A percentile compares a stretch with the other conserved stretches of the same genome.
Conservation (phyloP, 2,113 vertebrate genomes). For the Austrofundulus limnaeus region DNA sequence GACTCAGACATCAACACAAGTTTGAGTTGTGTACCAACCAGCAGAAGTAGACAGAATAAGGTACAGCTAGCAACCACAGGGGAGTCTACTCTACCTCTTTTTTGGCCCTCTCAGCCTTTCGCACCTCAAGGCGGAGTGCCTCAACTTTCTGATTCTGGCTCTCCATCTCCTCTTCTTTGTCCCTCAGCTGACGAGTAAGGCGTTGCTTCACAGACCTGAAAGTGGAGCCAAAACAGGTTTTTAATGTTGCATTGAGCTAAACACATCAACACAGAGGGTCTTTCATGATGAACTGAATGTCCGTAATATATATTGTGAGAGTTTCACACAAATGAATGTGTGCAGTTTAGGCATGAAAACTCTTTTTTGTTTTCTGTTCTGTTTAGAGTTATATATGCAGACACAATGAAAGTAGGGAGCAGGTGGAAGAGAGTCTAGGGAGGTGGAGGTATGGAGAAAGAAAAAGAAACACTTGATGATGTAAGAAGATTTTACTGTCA, state of each 20-base stretch:
- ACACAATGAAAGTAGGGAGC: too few relatives aligned
- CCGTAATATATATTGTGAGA: too few relatives aligned
- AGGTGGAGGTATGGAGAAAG: too few relatives aligned
- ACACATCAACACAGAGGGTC: too few relatives aligned
- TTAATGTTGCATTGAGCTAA: too few relatives aligned
- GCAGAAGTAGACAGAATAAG: constrained; percentile 4
- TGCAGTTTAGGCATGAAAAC: background rate
- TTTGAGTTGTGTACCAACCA: constrained; percentile 24
- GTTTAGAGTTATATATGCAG: too few relatives aligned
- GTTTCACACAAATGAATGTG: background rate
- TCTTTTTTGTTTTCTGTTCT: too few relatives aligned
- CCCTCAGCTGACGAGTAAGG: constrained; percentile 90
- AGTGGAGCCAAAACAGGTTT: background rate
- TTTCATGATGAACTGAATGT: background rate
- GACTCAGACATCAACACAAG: background rate
- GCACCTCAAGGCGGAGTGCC: constrained; percentile 91
- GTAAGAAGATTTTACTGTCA: too few relatives aligned
- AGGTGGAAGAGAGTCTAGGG: too few relatives aligned
- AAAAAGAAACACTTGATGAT: too few relatives aligned
- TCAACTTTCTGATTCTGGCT: constrained; percentile 91
- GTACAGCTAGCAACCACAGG: constrained; percentile 54
- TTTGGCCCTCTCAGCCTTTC: constrained; percentile 92
- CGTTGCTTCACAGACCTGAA: constrained; percentile 88
- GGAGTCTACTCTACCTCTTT: constrained; percentile 91
- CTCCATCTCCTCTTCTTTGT: constrained; percentile 98